Base-by-base conservation (phyloP, 2,113 vertebrate species). In the Procapra przewalskii region DNA sequence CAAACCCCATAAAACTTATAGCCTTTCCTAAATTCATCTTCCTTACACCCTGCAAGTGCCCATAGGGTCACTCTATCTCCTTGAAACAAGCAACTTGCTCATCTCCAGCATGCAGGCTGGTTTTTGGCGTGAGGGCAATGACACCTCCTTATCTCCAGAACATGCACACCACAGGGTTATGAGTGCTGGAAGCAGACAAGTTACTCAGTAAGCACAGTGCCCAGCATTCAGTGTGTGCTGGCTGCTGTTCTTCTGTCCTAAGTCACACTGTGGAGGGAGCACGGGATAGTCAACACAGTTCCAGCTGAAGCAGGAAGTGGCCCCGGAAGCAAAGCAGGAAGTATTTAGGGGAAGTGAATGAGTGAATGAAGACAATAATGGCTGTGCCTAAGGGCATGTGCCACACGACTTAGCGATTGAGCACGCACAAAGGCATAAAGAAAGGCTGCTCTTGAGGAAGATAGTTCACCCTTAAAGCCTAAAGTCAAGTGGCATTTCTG, bases 201-300 rank as follows among this genome's bases (percentile, higher is more conserved):
- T 43, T 2, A 6, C 25, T 11, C 3, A 33, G 15, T 10, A 12
- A 27, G 16, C 71, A 48, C 4, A 55, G 52, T 3, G 50, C 67
- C 36, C 5, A 57, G 1, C 36, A 23, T 25, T 71, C 19, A 3
- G 0, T 29, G 27, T 27, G 3, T n/a, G 40, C 3, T 17, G 11
- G 27, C 25, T 31, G 14, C 9, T 59, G 14, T 15, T 36, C 43
- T 48, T 94, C 36, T 90, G 52, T 4, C 13, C 57, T 29, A 60
- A 88, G 79, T 85, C 59, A 19, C 11, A 62, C 31, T 67, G 43
- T 5, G 57, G 55, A 40, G 64, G 16, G 82, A 52, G 15, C 16
- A 7, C 45, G 14, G 16, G 88, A 48, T 11, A 54, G n/a, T 40
- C 64, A 54, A 17, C 23, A 50, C 1, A 10, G 27, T n/a, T 43